These are phyloP conservation scores for Brachyopa scutellaris DNA, from an alignment of 2,888 invertebrate species.

Conservation along the genomic window DNA sequence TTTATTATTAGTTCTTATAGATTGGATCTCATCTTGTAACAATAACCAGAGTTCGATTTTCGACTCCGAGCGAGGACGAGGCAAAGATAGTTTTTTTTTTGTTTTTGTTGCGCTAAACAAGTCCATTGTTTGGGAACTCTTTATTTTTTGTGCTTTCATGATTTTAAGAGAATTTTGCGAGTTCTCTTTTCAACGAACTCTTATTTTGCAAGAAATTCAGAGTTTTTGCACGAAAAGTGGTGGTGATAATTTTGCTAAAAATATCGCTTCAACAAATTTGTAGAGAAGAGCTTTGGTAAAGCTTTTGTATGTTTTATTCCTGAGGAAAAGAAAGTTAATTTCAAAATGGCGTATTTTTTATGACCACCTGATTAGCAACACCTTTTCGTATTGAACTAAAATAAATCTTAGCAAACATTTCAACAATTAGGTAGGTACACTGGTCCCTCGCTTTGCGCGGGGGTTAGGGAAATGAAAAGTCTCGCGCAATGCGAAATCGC, in stretches of 20 bases:
- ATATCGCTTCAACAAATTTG: conserved; percentile 7
- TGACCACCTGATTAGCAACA: conserved; percentile 35
- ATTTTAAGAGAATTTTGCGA: conserved; percentile 16
- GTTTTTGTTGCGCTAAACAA: no score
- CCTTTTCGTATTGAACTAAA: not conserved
- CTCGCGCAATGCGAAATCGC: no score
- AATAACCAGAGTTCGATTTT: no score
- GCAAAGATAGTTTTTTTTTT: no score
- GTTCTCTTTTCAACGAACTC: conserved; percentile 1
- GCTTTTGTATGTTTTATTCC: not conserved
- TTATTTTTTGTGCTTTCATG: no score
- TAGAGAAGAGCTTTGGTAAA: not conserved
- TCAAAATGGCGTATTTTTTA: conserved; percentile 51
- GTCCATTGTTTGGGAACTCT: no score
- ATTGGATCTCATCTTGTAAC: not conserved
- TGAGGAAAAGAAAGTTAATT: conserved; percentile 1
- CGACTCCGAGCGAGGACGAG: no score
- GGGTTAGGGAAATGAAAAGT: no score
- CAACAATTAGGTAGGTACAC: not conserved
- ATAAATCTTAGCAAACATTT: not conserved
- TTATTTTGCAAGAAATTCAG: conserved; percentile 1
- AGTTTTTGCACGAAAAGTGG: not conserved
- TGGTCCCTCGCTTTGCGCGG: no score
- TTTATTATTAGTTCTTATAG: not conserved
- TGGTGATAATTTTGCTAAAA: conserved; percentile 1